Conservation (phyloP, 92 coral and sea anemone genomes). For the Epizoanthus scotinus region DNA sequence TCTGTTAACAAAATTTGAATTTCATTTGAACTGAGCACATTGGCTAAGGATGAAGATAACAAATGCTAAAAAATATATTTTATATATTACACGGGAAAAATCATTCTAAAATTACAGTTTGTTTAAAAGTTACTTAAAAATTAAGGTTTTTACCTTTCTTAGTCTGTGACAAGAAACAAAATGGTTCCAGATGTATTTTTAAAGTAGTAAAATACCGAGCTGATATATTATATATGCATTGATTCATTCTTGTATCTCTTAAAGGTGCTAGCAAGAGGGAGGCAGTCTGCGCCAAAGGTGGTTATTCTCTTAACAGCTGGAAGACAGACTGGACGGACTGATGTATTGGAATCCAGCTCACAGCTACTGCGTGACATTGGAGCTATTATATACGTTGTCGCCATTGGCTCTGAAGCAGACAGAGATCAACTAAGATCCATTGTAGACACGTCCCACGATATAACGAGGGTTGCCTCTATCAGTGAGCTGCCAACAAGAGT, state of each 20-base stretch:
- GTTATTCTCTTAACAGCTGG: conserved; percentile 84
- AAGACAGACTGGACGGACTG: conserved; percentile 47
- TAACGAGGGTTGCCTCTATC: conserved; percentile 4
- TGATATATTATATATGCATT: neutral
- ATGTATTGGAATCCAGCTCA: conserved; percentile 43
- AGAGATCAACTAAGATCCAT: conserved; percentile 5
- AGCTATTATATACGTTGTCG: conserved; percentile 58
- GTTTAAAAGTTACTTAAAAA: no score
- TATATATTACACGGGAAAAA: no score
- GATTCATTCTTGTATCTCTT: neutral
- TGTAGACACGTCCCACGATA: conserved; percentile 2
- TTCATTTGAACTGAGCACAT: no score
- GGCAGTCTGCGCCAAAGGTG: conserved; percentile 73
- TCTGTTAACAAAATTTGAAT: no score
- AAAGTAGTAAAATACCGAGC: neutral
- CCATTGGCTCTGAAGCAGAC: conserved; percentile 37
- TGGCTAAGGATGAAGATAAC: no score
- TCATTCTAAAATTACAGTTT: no score
- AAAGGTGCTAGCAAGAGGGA: conserved; percentile 54
- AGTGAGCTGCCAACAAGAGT: conserved; percentile 22
- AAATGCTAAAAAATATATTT: no score
- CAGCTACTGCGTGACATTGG: conserved; percentile 55
- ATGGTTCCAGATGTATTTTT: no score
- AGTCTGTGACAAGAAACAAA: no score
- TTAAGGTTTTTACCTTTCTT: no score